phyloP scores from a whole-genome alignment of 1,140 invertebrate genomes.

The Dendrolimus punctatus region DNA sequence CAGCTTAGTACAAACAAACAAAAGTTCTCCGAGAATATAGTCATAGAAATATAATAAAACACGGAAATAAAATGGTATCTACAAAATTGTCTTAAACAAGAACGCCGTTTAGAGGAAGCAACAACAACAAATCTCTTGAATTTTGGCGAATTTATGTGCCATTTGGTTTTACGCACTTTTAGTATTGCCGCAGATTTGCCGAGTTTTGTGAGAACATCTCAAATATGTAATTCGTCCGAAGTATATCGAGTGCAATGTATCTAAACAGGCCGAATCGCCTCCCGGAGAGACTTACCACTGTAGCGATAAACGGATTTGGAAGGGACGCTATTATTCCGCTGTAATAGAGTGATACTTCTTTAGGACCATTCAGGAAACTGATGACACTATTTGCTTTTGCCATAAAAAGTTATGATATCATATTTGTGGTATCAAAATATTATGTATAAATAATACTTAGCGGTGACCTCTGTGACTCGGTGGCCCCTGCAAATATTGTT shows the following conservation, averaged over 20 bases:
- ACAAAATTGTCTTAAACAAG: no score
- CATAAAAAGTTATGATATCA: constrained; percentile 61
- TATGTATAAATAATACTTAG: constrained; percentile 34
- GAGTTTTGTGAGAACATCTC: constrained; percentile 15
- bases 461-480: constrained; percentile 2
- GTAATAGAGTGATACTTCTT: constrained; percentile 63
- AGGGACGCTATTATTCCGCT: constrained; percentile 41
- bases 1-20: no score
- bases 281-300: constrained; percentile 31
- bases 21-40: no score
- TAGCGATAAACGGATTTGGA: constrained; percentile 50
- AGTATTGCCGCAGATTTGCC: constrained; percentile 10
- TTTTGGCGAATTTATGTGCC: neutral
- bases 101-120: no score
- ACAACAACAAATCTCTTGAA: neutral
- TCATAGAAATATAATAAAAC: no score
- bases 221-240: constrained; percentile 29
- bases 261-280: constrained; percentile 34
- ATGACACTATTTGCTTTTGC: constrained; percentile 59
- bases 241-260: constrained; percentile 43
- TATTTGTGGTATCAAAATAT: constrained; percentile 50
- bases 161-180: neutral
- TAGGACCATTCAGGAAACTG: constrained; percentile 54
- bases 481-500: no score
- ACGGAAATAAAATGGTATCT: no score